These are phyloP conservation scores for Scylla paramamosain DNA, from an alignment of 1,140 invertebrate species.

Conservation along the genomic window DNA sequence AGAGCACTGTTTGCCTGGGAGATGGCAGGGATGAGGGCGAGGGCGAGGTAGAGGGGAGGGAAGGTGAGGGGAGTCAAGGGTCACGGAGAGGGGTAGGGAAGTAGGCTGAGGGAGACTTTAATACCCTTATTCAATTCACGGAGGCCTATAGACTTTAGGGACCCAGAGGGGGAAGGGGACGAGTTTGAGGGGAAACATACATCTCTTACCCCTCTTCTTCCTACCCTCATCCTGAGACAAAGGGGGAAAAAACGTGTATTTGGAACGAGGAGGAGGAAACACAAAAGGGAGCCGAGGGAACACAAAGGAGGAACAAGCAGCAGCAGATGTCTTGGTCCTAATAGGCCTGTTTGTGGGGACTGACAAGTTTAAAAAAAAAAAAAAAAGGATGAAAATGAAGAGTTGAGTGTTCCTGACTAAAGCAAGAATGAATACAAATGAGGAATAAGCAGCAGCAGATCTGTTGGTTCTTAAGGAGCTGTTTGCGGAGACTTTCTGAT, in stretches of 20 bases:
- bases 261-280: neutral
- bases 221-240: neutral
- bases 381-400: too few relatives aligned
- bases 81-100: neutral
- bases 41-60: neutral
- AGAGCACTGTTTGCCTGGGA: neutral
- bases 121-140: slow-evolving; percentile 14
- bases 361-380: too few relatives aligned
- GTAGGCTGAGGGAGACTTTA: neutral
- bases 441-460: too few relatives aligned
- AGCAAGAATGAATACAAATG: too few relatives aligned
- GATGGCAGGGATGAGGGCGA: neutral
- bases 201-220: neutral
- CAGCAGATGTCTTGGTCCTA: too few relatives aligned
- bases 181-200: neutral
- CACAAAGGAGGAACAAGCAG: too few relatives aligned
- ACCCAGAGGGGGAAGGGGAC: neutral
- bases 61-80: slow-evolving; percentile 15
- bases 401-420: too few relatives aligned
- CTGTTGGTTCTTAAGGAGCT: too few relatives aligned
- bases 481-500: neutral
- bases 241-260: neutral
- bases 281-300: too few relatives aligned
- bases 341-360: too few relatives aligned
- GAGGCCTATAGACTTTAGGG: neutral